Percentiles rank a stretch among this genome's conserved stretches.
phyloP scores from a whole-genome alignment of 2,888 invertebrate species.

The Isotomurus palustris region DNA sequence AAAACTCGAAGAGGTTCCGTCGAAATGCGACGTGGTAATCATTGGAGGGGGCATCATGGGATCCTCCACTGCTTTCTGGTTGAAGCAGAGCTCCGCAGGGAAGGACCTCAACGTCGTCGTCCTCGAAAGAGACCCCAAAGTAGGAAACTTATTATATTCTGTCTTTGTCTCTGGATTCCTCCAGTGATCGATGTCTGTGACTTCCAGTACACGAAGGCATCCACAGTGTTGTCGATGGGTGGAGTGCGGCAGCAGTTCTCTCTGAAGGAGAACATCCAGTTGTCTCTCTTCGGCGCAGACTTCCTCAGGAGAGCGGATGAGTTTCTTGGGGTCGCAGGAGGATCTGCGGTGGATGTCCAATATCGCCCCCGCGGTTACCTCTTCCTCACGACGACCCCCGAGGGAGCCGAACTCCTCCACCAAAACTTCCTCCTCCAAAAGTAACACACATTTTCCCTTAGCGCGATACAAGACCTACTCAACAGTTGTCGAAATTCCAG shows the following conservation, averaged over 20 bases:
- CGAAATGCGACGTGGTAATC: constrained; percentile 71
- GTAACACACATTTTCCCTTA: too few species aligned
- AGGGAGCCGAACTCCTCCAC: constrained; percentile 65
- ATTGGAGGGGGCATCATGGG: constrained; percentile 92
- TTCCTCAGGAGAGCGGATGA: constrained; percentile 71
- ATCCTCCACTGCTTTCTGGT: constrained; percentile 82
- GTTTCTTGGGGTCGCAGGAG: constrained; percentile 57
- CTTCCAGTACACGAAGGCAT: constrained; percentile 64
- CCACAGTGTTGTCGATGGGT: constrained; percentile 71
- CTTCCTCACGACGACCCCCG: constrained; percentile 74
- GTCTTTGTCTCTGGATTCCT: background rate
- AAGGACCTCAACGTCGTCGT: constrained; percentile 65
- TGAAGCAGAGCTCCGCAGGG: constrained; percentile 70
- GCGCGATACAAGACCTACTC: too few species aligned
- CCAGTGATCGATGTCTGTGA: background rate
- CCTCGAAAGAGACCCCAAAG: constrained; percentile 72
- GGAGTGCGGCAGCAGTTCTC: constrained; percentile 89
- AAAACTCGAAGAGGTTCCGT: constrained; percentile 9
- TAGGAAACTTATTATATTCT: background rate
- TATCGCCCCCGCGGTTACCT: constrained; percentile 85
- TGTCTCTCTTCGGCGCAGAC: constrained; percentile 81
- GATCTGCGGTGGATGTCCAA: constrained; percentile 61
- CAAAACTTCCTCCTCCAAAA: constrained; percentile 65
- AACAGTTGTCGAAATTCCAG: constrained; percentile 47
- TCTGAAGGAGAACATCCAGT: constrained; percentile 81